Base-by-base conservation (phyloP, 2,797 vertebrate species). In the Eremophila alpestris region DNA sequence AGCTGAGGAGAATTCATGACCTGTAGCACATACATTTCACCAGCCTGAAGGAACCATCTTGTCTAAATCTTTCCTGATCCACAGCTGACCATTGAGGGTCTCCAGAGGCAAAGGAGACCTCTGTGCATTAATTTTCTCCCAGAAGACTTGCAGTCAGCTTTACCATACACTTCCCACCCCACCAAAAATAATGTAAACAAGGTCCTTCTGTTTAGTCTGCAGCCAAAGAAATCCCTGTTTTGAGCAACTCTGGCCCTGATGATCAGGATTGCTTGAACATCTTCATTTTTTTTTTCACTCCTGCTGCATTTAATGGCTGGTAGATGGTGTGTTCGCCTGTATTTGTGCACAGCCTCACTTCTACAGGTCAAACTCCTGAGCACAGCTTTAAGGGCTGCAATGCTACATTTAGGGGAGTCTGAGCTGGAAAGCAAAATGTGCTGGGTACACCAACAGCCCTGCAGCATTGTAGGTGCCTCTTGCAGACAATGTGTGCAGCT, bases 151-250 rank as follows among this genome's bases (percentile, higher is more conserved):
- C 71, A 77, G 71, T 71, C 79, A 74, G 60, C 30, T 78, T n/a
- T 68, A n/a, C 76, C 34, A 62, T 68, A 68, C 46, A 36, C 36
- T 78, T 93, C 68, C 56, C 68, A 69, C 45, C 16, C 52, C 67
- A 90, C 52, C 86, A 95, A 93, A 93, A 93, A 71, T 71, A 88
- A 88, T 43, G 59, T 63, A 91, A 95, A 90, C 49, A 69, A 64
- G 45, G 45, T 68, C 41, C 10, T 89, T 83, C 90, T 94, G 43
- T 94, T 94, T 74, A 87, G 56, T 87, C 88, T 80, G 46, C n/a
- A 84, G 90, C 67, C 54, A 52, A 93, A 91, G 87, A 94, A 87
- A 79, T 78, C 36, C 48, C 43, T 56, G 11, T 87, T 89, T 93
- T 80, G 59, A 89, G 73, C 63, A 90, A n/a, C 27, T 64, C 45